Evolutionary conservation across 2,888 invertebrate species (phyloP), one percentile per base, ranked within the genome.

Genomic region (Vandiemenella viatica): DNA sequence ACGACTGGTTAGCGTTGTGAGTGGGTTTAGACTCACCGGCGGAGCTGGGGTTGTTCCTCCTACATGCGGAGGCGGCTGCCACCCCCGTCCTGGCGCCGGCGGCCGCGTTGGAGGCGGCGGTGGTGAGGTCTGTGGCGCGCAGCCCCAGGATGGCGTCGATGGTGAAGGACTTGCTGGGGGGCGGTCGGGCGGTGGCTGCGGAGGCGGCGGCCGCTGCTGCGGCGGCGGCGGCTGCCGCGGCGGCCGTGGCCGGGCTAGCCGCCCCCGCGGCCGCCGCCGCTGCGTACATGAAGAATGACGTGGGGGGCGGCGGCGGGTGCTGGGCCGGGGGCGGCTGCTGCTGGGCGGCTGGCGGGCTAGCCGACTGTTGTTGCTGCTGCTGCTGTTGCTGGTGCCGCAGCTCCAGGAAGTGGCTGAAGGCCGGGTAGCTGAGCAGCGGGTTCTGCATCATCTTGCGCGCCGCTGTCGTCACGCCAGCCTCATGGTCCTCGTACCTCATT

Each of bases 121-220:
- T n/a, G 23, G 44, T 16, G 45, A n/a, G 18, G 18, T 17, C 46
- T 21, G n/a, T 17, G 17, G 23, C 26, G 7, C 21, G 48, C 13
- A 87, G 65, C 0, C 88, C 89, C 58, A 90, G 75, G 59, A 89
- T 88, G 54, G 88, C 87, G 55, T 88, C 89, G 58, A 90, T 90
- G 19, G 89, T 89, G 60, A 90, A 90, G 5, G 86, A 85, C 61
- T 83, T 83, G 38, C 79, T 77, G 45, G 51, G 52, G 41, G 52
- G 48, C 77, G 45, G 51, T 53, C 44, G 51, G 48, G 32, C 45
- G 50, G 55, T 16, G 60, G 60, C 23, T 63, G 62, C 50, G 61
- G 57, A 45, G 63, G 40, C 61, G 44, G 59, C 62, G 52, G 48
- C 49, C 43, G 52, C 38, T 16, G 50, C 42, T 5, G 44, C 19